These are phyloP conservation scores for Apaloderma vittatum DNA, from an alignment of 2,113 vertebrate genomes.

Conservation along the genomic window DNA sequence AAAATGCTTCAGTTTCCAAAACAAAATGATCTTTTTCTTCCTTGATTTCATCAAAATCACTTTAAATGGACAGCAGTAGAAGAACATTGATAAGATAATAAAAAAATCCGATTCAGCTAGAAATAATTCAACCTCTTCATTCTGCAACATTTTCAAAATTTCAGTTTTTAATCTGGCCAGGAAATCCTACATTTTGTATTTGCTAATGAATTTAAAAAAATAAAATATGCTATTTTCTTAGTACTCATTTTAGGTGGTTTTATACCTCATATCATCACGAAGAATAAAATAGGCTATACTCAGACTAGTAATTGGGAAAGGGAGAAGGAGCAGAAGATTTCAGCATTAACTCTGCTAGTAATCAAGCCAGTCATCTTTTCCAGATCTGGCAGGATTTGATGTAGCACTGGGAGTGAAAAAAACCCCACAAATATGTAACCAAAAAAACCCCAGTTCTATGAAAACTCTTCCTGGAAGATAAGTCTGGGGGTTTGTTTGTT, in stretches of 20 bases:
- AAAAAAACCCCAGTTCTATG: background rate
- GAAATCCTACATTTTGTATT: background rate
- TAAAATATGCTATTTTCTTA: background rate
- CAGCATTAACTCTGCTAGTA: background rate
- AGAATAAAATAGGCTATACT: background rate
- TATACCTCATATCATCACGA: background rate
- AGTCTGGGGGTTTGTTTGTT: rapidly evolving
- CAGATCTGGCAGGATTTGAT: background rate
- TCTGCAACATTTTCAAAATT: background rate
- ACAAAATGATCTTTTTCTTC: background rate
- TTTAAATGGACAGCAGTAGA: background rate
- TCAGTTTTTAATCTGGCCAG: background rate
- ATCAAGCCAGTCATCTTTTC: background rate
- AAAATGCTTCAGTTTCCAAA: background rate
- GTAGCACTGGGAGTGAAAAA: background rate
- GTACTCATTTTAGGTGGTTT: background rate
- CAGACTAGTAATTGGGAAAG: background rate
- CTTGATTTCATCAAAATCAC: background rate
- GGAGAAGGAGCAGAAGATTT: background rate
- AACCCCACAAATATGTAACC: background rate
- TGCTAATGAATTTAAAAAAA: background rate
- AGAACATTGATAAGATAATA: background rate
- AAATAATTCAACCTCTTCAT: background rate
- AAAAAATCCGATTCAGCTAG: background rate
- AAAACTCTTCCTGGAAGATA: background rate